Conservation (phyloP, 2,113 vertebrate genomes). For the Microtus ochrogaster region DNA sequence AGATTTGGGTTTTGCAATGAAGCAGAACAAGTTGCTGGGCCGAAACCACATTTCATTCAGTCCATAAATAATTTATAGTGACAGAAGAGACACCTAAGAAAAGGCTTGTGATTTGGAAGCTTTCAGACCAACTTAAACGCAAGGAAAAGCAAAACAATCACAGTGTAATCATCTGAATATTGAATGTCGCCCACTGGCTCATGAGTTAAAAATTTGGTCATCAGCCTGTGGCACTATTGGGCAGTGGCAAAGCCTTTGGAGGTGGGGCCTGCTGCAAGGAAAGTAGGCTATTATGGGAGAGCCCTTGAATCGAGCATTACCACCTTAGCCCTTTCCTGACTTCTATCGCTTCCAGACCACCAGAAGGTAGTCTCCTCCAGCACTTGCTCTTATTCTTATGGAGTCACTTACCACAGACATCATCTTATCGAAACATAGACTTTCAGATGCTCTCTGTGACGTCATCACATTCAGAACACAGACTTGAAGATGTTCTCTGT, state of each 20-base stretch:
- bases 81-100: background rate
- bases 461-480: background rate
- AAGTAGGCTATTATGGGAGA: background rate
- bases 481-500: background rate
- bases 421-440: background rate
- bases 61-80: background rate
- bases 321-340: background rate
- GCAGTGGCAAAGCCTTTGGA: background rate
- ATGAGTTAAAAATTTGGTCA: background rate
- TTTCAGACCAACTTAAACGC: background rate
- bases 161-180: background rate
- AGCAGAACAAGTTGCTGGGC: background rate
- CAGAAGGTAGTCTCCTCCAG: background rate
- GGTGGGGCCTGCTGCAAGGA: background rate
- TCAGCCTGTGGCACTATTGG: background rate
- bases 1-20: background rate
- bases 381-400: too few relatives aligned
- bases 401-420: background rate
- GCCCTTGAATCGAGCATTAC: background rate
- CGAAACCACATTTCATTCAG: conserved; percentile 32
- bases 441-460: background rate
- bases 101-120: background rate
- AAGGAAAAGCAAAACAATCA: background rate
- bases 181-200: background rate
- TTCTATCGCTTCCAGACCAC: background rate